Conservation (phyloP, 2,797 vertebrate genomes). For the Channa striata region DNA sequence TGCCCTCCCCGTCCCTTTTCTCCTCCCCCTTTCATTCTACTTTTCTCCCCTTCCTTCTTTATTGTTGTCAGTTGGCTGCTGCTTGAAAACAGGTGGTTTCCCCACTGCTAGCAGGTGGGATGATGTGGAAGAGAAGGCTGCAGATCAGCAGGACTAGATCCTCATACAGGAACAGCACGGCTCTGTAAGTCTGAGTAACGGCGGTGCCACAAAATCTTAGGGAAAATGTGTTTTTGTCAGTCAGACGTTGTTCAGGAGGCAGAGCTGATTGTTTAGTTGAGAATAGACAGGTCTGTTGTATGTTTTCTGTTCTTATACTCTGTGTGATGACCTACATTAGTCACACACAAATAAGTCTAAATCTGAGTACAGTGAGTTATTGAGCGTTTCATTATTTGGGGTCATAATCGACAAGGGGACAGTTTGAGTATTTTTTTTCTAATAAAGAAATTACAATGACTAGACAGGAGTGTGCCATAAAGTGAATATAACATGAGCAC, state of each 20-base stretch:
- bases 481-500: too few species aligned
- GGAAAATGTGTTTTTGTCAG: constrained; percentile 2
- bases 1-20: neutral
- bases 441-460: too few species aligned
- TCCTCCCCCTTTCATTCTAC: constrained; percentile 6
- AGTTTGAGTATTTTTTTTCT: too few species aligned
- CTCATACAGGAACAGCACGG: constrained; percentile 50
- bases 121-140: constrained; percentile 82
- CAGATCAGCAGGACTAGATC: constrained; percentile 63
- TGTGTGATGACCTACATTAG: too few species aligned
- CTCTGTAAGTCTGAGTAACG: constrained; percentile 63
- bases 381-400: too few species aligned
- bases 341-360: too few species aligned
- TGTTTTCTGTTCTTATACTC: too few species aligned
- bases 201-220: neutral
- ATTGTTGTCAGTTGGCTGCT: constrained; percentile 16
- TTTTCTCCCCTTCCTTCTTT: constrained; percentile 4
- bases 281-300: too few species aligned
- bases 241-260: neutral
- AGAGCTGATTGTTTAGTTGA: neutral
- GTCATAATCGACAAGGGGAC: too few species aligned
- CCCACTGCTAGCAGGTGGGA: constrained; percentile 58
- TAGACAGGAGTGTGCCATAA: too few species aligned
- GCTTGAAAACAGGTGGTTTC: constrained; percentile 50
- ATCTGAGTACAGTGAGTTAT: too few species aligned